Conservation (phyloP, 2,113 vertebrate species). For the Chlorodrepanis virens region DNA sequence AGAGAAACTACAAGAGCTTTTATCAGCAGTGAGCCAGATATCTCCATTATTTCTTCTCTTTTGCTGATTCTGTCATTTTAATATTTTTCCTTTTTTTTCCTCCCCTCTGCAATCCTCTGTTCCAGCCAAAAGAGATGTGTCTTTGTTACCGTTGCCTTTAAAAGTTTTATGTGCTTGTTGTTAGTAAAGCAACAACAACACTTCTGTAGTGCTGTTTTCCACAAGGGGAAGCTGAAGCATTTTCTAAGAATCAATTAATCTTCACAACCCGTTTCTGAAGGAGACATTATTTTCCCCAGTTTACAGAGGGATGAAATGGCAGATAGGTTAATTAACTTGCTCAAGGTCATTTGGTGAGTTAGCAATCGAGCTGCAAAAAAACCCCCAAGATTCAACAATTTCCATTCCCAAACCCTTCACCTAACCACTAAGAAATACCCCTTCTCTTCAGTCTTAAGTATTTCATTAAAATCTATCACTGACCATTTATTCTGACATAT, state of each 20-base stretch:
- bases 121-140: not conserved
- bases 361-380: not conserved
- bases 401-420: not conserved
- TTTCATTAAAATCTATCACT: not conserved
- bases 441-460: not conserved
- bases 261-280: slow-evolving; percentile 1
- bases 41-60: slow-evolving; percentile 12
- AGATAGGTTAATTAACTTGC: slow-evolving; percentile 45
- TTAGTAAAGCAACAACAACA: not conserved
- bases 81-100: not conserved
- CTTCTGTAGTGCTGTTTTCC: not conserved
- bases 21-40: slow-evolving; percentile 17
- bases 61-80: not conserved
- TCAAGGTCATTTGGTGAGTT: slow-evolving; percentile 2
- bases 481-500: not conserved
- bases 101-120: not conserved
- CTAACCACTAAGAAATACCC: not conserved
- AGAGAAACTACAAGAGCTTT: slow-evolving; percentile 11
- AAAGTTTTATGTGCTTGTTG: not conserved
- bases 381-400: not conserved
- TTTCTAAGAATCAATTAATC: not conserved
- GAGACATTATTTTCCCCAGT: not conserved
- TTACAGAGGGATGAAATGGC: slow-evolving; percentile 21
- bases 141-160: not conserved
- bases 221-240: not conserved